Conservation (phyloP, 2,888 invertebrate species). For the Coleophora flavipennella region DNA sequence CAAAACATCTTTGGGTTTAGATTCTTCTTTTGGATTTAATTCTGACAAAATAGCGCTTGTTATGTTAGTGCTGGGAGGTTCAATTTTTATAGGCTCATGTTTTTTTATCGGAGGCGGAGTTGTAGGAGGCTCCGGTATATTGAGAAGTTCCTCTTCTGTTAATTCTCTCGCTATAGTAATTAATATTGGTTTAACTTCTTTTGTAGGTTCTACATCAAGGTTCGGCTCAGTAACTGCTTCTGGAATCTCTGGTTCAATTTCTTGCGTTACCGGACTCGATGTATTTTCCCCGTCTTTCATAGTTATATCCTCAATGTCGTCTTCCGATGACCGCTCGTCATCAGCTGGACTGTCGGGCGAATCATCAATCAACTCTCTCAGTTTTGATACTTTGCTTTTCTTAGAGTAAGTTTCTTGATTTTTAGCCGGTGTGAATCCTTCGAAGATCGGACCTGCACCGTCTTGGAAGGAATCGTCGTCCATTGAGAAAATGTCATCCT, state of each 20-base stretch:
- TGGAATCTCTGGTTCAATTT: slow-evolving; percentile 29
- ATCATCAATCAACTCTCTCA: slow-evolving; percentile 61
- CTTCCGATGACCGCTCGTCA: slow-evolving; percentile 69
- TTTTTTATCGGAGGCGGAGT: slow-evolving; percentile 35
- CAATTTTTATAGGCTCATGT: slow-evolving; percentile 4
- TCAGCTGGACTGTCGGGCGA: slow-evolving; percentile 65
- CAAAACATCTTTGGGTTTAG: slow-evolving; percentile 16
- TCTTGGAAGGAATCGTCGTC: slow-evolving; percentile 75
- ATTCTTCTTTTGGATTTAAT: slow-evolving; percentile 11
- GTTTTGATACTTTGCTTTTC: slow-evolving; percentile 60
- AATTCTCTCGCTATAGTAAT: no score
- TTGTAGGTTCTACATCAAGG: slow-evolving; percentile 1
- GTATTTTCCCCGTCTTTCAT: slow-evolving; percentile 34
- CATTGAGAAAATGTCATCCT: slow-evolving; percentile 73
- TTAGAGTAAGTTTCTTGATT: slow-evolving; percentile 71
- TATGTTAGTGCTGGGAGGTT: slow-evolving; percentile 16
- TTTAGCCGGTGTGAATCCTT: slow-evolving; percentile 72
- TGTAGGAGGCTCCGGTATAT: slow-evolving; percentile 39
- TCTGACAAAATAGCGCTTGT: slow-evolving; percentile 12
- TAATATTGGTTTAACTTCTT: no score
- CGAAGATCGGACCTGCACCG: slow-evolving; percentile 62
- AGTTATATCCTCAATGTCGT: slow-evolving; percentile 42
- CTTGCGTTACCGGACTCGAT: slow-evolving; percentile 28
- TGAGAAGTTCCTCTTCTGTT: slow-evolving; percentile 5
- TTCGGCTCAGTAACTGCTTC: slow-evolving; percentile 3